Evolutionary conservation across 2,888 invertebrate genomes (phyloP).

Genomic region (Pyrocoelia pectoralis): DNA sequence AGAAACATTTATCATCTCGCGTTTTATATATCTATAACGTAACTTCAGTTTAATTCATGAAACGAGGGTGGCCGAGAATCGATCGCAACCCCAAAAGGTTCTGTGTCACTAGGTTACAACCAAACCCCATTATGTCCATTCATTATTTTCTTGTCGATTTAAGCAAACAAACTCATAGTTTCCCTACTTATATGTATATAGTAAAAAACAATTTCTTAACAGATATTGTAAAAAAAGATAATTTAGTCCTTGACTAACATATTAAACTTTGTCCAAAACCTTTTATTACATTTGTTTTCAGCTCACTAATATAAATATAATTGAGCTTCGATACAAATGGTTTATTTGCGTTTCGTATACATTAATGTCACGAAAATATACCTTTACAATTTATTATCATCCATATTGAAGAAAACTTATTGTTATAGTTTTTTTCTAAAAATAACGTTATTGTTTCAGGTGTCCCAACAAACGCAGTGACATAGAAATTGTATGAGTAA

Average conservation of each 20-base stretch:
- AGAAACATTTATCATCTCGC: background rate
- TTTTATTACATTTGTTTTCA: background rate
- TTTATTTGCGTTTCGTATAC: slow-evolving; percentile 2
- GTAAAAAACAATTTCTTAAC: background rate
- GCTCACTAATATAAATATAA: slow-evolving; percentile 3
- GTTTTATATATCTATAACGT: slow-evolving; percentile 6
- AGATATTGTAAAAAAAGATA: background rate
- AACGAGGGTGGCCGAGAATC: slow-evolving; percentile 31
- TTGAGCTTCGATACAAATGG: background rate
- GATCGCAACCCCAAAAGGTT: slow-evolving; percentile 29
- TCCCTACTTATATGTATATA: background rate
- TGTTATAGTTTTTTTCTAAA: background rate
- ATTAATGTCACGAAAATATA: slow-evolving; percentile 1
- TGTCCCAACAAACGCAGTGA: background rate
- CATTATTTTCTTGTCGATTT: slow-evolving; percentile 29
- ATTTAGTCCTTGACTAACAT: background rate
- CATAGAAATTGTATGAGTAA: no score
- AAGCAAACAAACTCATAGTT: background rate
- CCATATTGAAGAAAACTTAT: background rate
- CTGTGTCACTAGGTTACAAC: slow-evolving; percentile 35
- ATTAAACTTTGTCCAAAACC: background rate
- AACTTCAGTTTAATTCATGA: slow-evolving; percentile 26
- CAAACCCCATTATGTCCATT: slow-evolving; percentile 30
- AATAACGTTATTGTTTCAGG: background rate
- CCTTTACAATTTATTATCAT: background rate